phyloP scores from a whole-genome alignment of 2,888 invertebrate genomes.

The Adelognathus sp. region DNA sequence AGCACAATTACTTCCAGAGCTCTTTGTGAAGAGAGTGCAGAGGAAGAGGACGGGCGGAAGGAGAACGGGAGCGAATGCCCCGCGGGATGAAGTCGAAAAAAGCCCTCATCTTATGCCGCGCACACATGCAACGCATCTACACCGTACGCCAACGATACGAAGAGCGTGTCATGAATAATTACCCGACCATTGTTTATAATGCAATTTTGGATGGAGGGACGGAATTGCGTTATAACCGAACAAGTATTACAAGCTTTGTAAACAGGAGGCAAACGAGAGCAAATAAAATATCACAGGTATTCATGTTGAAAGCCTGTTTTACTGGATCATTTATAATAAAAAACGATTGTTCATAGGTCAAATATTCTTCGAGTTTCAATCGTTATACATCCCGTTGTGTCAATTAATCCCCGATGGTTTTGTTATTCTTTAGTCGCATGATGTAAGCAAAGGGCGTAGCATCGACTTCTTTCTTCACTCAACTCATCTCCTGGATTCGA shows the following conservation, averaged over 20 bases:
- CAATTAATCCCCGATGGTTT: too few species aligned
- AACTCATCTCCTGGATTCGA: too few species aligned
- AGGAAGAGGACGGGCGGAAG: not conserved
- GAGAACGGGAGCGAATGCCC: conserved; percentile 15
- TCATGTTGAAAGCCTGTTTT: not conserved
- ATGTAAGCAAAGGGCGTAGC: too few species aligned
- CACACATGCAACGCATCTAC: conserved; percentile 6
- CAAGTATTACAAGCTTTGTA: not conserved
- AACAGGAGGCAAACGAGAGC: not conserved
- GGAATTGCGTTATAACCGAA: not conserved
- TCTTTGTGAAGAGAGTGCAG: conserved; percentile 42
- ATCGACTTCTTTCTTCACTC: too few species aligned
- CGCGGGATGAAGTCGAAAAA: conserved; percentile 33
- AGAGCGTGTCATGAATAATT: conserved; percentile 11
- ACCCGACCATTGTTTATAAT: not conserved
- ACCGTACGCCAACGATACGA: not conserved
- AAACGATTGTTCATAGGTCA: too few species aligned
- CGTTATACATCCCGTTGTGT: too few species aligned
- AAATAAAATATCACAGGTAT: not conserved
- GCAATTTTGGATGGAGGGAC: not conserved
- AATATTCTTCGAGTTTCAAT: too few species aligned
- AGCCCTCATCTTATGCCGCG: conserved; percentile 38
- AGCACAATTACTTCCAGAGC: conserved; percentile 55
- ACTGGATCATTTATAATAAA: too few species aligned
- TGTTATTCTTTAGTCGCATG: too few species aligned